Evolutionary conservation across 2,888 invertebrate species (phyloP).

Genomic region (Spilarctia lutea): DNA sequence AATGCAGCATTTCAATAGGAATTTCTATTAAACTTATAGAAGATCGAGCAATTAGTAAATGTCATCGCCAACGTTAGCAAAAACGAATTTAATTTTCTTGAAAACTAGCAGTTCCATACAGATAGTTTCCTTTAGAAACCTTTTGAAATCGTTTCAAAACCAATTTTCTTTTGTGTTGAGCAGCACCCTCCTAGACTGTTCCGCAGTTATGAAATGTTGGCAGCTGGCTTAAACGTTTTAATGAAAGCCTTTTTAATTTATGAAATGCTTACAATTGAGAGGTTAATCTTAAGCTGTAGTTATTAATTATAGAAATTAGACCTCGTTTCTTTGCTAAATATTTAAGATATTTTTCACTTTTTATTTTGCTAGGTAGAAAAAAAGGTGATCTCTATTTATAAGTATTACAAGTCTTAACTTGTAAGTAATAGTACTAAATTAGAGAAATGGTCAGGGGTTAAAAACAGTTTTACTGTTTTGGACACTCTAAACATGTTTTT

Average conservation of each 20-base stretch:
- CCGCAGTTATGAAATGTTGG: constrained; percentile 46
- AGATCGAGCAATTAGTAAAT: too few relatives aligned
- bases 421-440: too few relatives aligned
- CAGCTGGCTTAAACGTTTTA: constrained; percentile 21
- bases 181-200: constrained; percentile 30
- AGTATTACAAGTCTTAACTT: neutral
- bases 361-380: neutral
- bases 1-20: neutral
- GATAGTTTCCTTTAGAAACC: constrained; percentile 26
- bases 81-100: constrained; percentile 24
- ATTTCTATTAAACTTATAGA: neutral
- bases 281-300: neutral
- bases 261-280: constrained; percentile 6
- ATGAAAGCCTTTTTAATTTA: constrained; percentile 5
- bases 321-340: neutral
- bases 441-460: too few relatives aligned
- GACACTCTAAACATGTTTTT: too few relatives aligned
- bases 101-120: constrained; percentile 21
- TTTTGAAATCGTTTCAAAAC: constrained; percentile 31
- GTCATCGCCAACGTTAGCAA: neutral
- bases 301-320: neutral
- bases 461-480: too few relatives aligned
- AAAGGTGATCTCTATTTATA: neutral
- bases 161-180: constrained; percentile 42
- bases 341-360: neutral